Conservation (phyloP, 2,888 invertebrate species). For the Blastobasis adustella region DNA sequence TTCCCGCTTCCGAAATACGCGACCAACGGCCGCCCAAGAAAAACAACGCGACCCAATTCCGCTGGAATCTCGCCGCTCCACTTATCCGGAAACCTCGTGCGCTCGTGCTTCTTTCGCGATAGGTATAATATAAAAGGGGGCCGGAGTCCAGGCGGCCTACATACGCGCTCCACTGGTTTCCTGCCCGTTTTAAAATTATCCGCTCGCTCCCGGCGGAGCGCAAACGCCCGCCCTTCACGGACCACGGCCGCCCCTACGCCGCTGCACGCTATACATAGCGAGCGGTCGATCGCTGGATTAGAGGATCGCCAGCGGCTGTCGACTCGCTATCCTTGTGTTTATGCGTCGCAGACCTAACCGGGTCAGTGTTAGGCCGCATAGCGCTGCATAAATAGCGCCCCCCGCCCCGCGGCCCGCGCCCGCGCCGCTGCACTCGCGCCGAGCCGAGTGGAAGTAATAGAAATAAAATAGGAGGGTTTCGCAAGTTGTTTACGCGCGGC, state of each 20-base stretch:
- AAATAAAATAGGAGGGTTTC: conserved; percentile 42
- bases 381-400: conserved; percentile 64
- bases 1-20: conserved; percentile 52
- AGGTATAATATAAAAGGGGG: conserved; percentile 45
- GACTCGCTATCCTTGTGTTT: conserved; percentile 57
- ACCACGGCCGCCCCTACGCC: conserved; percentile 44
- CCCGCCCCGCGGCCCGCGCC: conserved; percentile 21
- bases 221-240: conserved; percentile 64
- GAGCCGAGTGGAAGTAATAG: conserved; percentile 29
- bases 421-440: conserved; percentile 21
- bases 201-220: conserved; percentile 56
- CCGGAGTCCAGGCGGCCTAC: conserved; percentile 59
- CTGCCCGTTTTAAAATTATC: conserved; percentile 67
- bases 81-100: conserved; percentile 58
- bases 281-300: conserved; percentile 19
- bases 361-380: conserved; percentile 73
- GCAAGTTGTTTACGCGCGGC: conserved; percentile 54
- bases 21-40: conserved; percentile 27
- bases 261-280: conserved; percentile 12
- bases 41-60: conserved; percentile 55
- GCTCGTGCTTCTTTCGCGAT: conserved; percentile 44
- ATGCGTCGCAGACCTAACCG: conserved; percentile 57
- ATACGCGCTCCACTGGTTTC: conserved; percentile 65
- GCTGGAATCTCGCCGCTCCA: conserved; percentile 53
- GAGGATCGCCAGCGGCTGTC: conserved; percentile 21